Percentiles rank a stretch among this genome's conserved stretches.
phyloP scores from a whole-genome alignment of 2,888 invertebrate species.

The Nymphalis polychloros region DNA sequence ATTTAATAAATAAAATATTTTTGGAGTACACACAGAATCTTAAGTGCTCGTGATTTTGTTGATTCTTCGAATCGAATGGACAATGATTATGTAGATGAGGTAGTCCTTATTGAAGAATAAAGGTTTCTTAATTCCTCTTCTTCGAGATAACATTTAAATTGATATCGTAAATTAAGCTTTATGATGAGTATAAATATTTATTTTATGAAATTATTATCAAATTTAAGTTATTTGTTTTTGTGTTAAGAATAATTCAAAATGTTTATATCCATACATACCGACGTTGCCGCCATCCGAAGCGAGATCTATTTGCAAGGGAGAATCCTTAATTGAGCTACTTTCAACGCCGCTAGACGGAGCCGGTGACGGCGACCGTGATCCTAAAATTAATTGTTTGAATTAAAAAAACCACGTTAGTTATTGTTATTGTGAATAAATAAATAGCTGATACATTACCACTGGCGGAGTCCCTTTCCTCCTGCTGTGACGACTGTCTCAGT shows the following conservation, averaged over 20 bases:
- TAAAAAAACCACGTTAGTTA: neutral
- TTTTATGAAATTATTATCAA: no score
- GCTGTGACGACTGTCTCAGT: constrained; percentile 61
- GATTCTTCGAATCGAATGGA: no score
- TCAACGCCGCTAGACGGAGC: constrained; percentile 94
- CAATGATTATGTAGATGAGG: no score
- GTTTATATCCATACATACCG: constrained; percentile 54
- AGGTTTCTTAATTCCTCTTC: no score
- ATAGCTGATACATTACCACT: constrained; percentile 57
- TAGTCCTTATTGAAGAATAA: no score
- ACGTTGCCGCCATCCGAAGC: constrained; percentile 83
- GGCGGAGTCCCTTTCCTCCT: constrained; percentile 74
- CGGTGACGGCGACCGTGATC: constrained; percentile 91
- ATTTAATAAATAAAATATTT: no score
- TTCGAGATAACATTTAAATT: no score
- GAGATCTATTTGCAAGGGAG: constrained; percentile 92
- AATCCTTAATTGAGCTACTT: constrained; percentile 87
- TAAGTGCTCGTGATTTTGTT: no score
- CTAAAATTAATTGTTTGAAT: constrained; percentile 45
- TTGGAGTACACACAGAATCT: no score
- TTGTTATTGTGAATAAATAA: neutral
- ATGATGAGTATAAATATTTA: no score
- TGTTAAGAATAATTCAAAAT: neutral
- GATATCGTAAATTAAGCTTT: no score
- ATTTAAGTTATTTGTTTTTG: no score